Evolutionary conservation across 2,113 vertebrate species (phyloP), one percentile per base, ranked within the genome.

Genomic region (Eulemur rufifrons): DNA sequence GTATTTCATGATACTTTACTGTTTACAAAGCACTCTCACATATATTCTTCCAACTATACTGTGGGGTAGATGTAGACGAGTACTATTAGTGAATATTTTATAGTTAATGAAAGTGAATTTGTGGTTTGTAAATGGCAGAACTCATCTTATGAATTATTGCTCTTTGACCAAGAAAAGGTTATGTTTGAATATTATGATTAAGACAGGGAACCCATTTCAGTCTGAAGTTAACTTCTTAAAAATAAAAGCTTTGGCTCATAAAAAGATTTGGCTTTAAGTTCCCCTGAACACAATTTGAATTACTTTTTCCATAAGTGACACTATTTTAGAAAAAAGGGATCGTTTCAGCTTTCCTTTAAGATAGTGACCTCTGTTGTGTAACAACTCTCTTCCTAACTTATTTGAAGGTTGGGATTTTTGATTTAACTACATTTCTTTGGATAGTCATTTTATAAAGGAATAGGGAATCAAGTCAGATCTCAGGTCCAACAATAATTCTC

Each of bases 281-380:
- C 20, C 27, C 78, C 23, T 88, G 78, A 85, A 20, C 47, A 64
- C 74, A 91, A 82, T 93, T 89, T 91, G 39, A 27, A 39, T 76
- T 86, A 12, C 25, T 64, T 95, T 84, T 84, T 68, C 23, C 71
- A 37, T 7, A 17, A 39, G 0, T 63, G 39, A 45, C 21, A 4
- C 59, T 64, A 47, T 87, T 94, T 90, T 84, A 73, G 89, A 90
- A 93, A 74, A 87, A 63, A 56, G 45, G 34, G 50, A 64, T 77
- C 25, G 34, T 29, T 95, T 82, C 17, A 86, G n/a, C 32, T 83
- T 83, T 94, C 14, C 71, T 82, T 77, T 83, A 69, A 61, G 71
- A 39, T 45, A 45, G 18, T 54, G 18, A 50, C 39, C 45, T 63
- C 59, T 63, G 23, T 91, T 73, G 56, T 11, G 2, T 54, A 77